Evolutionary conservation across 2,113 vertebrate genomes (phyloP).

Genomic region (Himantopus leucocephalus): DNA sequence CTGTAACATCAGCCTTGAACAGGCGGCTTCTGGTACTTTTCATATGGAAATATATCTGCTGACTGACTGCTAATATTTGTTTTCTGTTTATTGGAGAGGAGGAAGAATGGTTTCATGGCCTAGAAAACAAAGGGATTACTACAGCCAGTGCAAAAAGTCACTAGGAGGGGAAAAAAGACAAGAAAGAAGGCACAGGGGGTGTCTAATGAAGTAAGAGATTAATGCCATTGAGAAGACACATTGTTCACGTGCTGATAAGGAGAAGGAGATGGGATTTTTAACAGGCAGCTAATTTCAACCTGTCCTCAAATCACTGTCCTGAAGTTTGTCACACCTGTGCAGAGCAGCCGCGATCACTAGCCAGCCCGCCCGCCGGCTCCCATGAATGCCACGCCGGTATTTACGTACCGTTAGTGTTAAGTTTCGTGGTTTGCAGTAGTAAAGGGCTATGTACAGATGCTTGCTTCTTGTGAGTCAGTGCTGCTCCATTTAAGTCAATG

Average conservation of each 20-base stretch:
- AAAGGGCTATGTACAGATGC: not conserved
- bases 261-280: not conserved
- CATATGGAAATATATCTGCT: not conserved
- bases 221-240: not conserved
- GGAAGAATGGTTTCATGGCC: not conserved
- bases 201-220: not conserved
- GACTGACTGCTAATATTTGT: not conserved
- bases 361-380: not conserved
- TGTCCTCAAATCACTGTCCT: not conserved
- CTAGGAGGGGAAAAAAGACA: not conserved
- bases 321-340: not conserved
- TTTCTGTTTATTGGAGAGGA: not conserved
- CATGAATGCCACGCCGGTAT: not conserved
- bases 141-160: not conserved
- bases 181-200: not conserved
- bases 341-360: not conserved
- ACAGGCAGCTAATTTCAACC: not conserved
- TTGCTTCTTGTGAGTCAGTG: not conserved
- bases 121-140: not conserved
- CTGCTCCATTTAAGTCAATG: not conserved
- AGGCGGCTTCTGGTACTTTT: not conserved
- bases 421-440: not conserved
- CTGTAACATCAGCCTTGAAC: not conserved
- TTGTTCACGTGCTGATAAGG: not conserved
- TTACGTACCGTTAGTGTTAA: not conserved